A percentile compares a stretch with the other conserved stretches of the same genome.
Conservation (phyloP, 2,113 vertebrate genomes). For the Mixornis gularis region DNA sequence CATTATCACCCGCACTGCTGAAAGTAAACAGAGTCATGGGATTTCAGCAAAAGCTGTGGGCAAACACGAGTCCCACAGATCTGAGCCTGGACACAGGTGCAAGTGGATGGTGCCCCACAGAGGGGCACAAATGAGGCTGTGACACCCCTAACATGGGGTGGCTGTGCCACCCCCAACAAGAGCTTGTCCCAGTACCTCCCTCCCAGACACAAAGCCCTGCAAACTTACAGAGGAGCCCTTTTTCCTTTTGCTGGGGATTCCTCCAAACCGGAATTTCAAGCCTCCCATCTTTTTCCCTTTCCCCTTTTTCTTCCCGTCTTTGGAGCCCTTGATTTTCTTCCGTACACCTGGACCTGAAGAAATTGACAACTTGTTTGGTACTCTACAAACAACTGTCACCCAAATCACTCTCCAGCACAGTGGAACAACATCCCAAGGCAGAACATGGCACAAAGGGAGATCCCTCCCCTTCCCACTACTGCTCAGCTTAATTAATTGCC, state of each 20-base stretch:
- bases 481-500: neutral
- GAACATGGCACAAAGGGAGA: neutral
- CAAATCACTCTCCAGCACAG: neutral
- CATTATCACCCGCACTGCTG: neutral
- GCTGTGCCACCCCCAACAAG: neutral
- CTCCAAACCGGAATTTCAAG: slow-evolving; percentile 87
- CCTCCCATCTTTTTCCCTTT: slow-evolving; percentile 84
- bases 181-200: neutral
- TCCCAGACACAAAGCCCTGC: neutral
- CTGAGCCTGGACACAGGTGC: neutral
- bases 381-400: neutral
- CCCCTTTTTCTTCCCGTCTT: slow-evolving; percentile 89
- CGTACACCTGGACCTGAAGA: slow-evolving; percentile 86
- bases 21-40: neutral
- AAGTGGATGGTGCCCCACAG: accelerated
- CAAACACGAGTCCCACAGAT: accelerated
- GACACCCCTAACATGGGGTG: accelerated
- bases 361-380: neutral
- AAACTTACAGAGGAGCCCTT: slow-evolving; percentile 89
- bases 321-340: slow-evolving; percentile 85
- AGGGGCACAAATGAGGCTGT: accelerated
- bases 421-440: neutral
- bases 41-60: neutral
- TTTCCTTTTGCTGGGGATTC: slow-evolving; percentile 89
- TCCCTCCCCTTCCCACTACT: neutral